Evolutionary conservation across 2,113 vertebrate species (phyloP).

Genomic region (Etia nguti): DNA sequence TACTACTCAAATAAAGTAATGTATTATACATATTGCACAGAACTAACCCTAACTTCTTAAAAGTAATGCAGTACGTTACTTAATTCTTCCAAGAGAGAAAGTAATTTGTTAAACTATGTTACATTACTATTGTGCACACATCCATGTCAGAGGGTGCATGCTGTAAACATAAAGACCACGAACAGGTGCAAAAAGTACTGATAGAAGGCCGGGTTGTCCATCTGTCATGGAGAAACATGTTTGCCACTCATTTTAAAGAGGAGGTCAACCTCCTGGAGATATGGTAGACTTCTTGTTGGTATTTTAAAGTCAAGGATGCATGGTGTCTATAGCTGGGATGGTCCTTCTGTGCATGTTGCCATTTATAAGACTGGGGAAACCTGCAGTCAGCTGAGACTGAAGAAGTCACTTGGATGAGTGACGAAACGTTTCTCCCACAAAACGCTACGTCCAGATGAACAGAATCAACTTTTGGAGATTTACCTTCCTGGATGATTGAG

Average conservation of each 20-base stretch:
- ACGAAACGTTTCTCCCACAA: too few species aligned
- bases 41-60: background rate
- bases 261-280: background rate
- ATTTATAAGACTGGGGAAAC: too few species aligned
- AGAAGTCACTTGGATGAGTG: too few species aligned
- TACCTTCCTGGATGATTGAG: too few species aligned
- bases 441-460: too few species aligned
- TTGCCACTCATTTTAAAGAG: accelerated
- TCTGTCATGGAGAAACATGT: background rate
- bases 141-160: background rate
- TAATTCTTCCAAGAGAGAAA: background rate
- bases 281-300: background rate
- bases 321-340: background rate
- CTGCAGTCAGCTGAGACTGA: too few species aligned
- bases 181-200: accelerated
- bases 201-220: background rate
- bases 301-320: background rate
- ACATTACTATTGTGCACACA: background rate
- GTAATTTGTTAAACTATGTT: background rate
- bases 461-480: too few species aligned
- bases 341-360: background rate
- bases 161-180: background rate
- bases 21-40: background rate
- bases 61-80: background rate
- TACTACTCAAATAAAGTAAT: background rate